Base-by-base conservation (phyloP, 1,140 invertebrate species). In the Bombus difficillimus region DNA sequence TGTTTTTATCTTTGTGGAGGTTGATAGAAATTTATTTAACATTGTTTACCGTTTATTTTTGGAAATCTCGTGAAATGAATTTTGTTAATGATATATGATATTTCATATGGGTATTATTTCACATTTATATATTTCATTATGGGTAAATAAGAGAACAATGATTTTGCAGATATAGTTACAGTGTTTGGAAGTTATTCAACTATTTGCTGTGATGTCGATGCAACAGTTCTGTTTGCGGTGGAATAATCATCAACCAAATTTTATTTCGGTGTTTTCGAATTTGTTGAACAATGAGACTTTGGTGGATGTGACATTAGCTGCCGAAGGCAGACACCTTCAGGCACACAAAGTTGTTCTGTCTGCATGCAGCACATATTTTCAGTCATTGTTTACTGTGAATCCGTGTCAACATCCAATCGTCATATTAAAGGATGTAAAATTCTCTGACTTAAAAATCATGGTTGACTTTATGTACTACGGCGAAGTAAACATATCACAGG, bases 391-490 rank as follows among this genome's bases (percentile, higher is more conserved):
- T 91, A 97, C 97, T 39, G 96, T 97, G 64, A 98, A 98, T 96
- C 98, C 98, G 25, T 98, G 98, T 92, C 97, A 98, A 91, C 98
- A 98, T 95, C 98, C 98, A 10, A 98, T 98, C 89, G 98, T 98
- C 28, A 98, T 98, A 91, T 94, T 98, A 32, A 98, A 98, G 93
- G 98, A 98, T 96, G 97, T 98, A 5, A 97, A 97, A 92, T 98
- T 97, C 92, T 96, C 96, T 72, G 98, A 98, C 95, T 96, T 99
- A 66, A 97, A 97, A 92, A 98, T 97, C 59, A 97, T 99, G 96
- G 97, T 99, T 8, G 97, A 98, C 90, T 99, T 98, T 93, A 98
- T 98, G 97, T 98, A 98, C 93, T 98, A 98, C 93, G 98, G 98
- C 1, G 98, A 98, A 96, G 98, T 98, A 3, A 98, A 98, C 95